Conservation (phyloP, 2,888 invertebrate genomes). For the Chymomyza fuscimana region DNA sequence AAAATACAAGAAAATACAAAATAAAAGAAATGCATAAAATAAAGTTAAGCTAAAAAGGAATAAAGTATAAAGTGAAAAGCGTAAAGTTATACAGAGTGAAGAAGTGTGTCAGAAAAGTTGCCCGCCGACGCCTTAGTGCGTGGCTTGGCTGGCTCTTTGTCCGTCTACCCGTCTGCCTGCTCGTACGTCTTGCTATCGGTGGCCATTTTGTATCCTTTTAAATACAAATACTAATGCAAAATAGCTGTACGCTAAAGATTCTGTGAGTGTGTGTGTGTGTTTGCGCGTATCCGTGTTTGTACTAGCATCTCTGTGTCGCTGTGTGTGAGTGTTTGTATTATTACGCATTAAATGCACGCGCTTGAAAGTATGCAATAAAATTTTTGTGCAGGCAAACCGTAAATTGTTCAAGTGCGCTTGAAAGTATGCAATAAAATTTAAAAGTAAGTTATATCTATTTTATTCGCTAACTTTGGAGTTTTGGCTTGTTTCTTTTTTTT, state of each 20-base stretch:
- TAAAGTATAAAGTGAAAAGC: slow-evolving; percentile 33
- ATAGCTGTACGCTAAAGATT: not conserved
- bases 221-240: not conserved
- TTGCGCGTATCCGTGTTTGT: not conserved
- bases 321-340: slow-evolving; percentile 3
- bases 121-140: not conserved
- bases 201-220: not conserved
- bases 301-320: not conserved
- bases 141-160: not conserved
- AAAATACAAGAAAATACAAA: not conserved
- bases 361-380: not conserved
- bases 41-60: slow-evolving; percentile 6
- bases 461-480: not conserved
- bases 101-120: not conserved
- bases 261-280: slow-evolving; percentile 1
- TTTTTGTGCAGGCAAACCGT: not conserved
- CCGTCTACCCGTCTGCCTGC: too few relatives aligned
- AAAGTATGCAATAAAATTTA: not conserved
- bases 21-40: not conserved
- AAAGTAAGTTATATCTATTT: not conserved
- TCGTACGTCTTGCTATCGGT: too few relatives aligned
- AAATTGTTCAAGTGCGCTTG: not conserved
- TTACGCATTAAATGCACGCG: not conserved
- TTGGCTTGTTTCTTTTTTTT: not conserved
- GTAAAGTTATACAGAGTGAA: not conserved